Evolutionary conservation across 1,140 invertebrate species (phyloP).

Genomic region (Drosophila kikkawai): DNA sequence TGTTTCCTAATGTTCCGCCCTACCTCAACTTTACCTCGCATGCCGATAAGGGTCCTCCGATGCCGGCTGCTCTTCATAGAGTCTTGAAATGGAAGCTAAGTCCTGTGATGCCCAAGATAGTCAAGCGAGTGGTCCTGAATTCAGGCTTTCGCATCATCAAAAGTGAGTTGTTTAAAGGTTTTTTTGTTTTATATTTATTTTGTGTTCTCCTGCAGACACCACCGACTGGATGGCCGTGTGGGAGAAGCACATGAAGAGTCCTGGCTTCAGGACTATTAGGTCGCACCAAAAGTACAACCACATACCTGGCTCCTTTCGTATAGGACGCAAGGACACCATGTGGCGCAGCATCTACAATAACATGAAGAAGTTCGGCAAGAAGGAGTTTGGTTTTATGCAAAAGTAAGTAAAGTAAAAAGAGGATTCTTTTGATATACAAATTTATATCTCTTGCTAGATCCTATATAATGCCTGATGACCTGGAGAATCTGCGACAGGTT

Average conservation of each 20-base stretch:
- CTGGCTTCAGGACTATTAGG: slow-evolving; percentile 90
- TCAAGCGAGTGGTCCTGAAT: slow-evolving; percentile 93
- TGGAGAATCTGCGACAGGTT: slow-evolving; percentile 91
- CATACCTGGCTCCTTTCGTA: slow-evolving; percentile 98
- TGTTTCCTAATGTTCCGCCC: slow-evolving; percentile 95
- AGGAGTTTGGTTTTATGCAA: slow-evolving; percentile 96
- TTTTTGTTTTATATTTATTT: neutral
- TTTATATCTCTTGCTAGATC: slow-evolving; percentile 85
- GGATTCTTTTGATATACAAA: too few relatives aligned
- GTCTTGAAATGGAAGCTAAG: slow-evolving; percentile 96
- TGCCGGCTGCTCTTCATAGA: slow-evolving; percentile 89
- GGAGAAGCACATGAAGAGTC: slow-evolving; percentile 94
- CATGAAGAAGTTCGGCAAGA: slow-evolving; percentile 90
- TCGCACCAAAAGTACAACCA: slow-evolving; percentile 98
- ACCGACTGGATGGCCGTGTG: slow-evolving; percentile 92
- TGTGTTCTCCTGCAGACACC: slow-evolving; percentile 85
- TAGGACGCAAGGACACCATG: slow-evolving; percentile 97
- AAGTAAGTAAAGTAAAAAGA: slow-evolving; percentile 55
- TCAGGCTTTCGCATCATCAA: slow-evolving; percentile 94
- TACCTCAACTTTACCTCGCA: slow-evolving; percentile 94
- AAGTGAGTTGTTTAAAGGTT: slow-evolving; percentile 86
- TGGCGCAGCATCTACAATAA: slow-evolving; percentile 95
- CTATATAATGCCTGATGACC: slow-evolving; percentile 95
- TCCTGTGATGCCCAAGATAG: slow-evolving; percentile 94
- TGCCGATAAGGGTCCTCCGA: slow-evolving; percentile 88